Percentiles rank a stretch among this genome's conserved stretches.
These are phyloP conservation scores for Monochamus saltuarius DNA, from an alignment of 1,140 invertebrate species.

Conservation along the genomic window DNA sequence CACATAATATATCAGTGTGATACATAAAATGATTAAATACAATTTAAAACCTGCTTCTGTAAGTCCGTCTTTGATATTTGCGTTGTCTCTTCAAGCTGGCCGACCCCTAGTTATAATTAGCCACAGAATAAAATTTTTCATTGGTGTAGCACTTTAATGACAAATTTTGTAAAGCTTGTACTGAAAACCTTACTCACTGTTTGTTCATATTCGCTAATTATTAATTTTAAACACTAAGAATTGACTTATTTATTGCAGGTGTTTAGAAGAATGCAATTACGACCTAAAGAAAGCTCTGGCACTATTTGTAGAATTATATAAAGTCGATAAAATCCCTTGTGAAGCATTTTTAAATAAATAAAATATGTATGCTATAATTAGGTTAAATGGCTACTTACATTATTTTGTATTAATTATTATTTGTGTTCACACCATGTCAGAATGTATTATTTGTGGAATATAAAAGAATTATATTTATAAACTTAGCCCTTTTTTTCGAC, in stretches of 20 bases:
- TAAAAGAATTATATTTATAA: not conserved
- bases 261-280: conserved; percentile 84
- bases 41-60: too few species aligned
- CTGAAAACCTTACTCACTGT: too few species aligned
- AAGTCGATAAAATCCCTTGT: conserved; percentile 73
- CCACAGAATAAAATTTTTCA: too few species aligned
- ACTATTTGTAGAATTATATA: conserved; percentile 77
- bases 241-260: conserved; percentile 60
- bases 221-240: conserved; percentile 21
- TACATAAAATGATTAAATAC: too few species aligned
- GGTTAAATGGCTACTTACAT: not conserved
- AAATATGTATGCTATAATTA: not conserved
- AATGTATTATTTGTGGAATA: not conserved
- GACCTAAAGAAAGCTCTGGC: conserved; percentile 72
- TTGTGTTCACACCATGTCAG: not conserved
- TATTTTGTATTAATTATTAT: too few species aligned
- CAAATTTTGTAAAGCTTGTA: too few species aligned
- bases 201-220: not conserved
- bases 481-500: too few species aligned
- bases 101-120: too few species aligned
- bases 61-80: too few species aligned
- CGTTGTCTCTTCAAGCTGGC: too few species aligned
- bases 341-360: conserved; percentile 66
- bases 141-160: too few species aligned
- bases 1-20: too few species aligned